Base-by-base conservation (phyloP, 2,888 invertebrate species). In the Heterodera filipjevi region DNA sequence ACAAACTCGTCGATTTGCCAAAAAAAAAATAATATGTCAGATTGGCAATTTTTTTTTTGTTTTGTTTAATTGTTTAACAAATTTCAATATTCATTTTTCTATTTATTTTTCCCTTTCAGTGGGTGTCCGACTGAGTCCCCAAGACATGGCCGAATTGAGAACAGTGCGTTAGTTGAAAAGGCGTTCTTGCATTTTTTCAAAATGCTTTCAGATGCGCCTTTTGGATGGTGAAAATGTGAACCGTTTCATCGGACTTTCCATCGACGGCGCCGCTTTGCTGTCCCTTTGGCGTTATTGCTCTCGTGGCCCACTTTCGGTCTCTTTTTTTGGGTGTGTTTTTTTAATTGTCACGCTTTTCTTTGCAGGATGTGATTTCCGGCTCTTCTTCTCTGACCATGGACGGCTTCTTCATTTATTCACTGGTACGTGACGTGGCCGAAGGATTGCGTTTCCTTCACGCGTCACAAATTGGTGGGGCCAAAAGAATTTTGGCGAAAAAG, bases 391-490 rank as follows among this genome's bases (percentile, higher is more conserved):
- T 81, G 19, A 82, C 70, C 14, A 84, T 86, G 82, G 87, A 87
- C 77, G 80, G 82, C 12, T 88, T 88, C 79, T 87, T 87, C 80
- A 84, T 86, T 68, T 87, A 82, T 76, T 86, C 86, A 0, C 76
- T 87, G 39, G 83, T 88, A 0, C 76, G 82, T 30, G 87, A 87
- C 75, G 81, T 87, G 27, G 77, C 83, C 22, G 84, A 86, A 72
- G 78, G 78, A 33, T 49, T 78, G 32, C 70, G 75, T 14, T 78
- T 76, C 64, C 14, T 78, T n/a, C 78, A 78, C 70, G 16, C 39
- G 19, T 76, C 75, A 6, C 16, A 33, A 5, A 78, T 78, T 14
- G 78, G 59, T 59, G 8, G 22, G 22, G n/a, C n/a, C 2, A 53
- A 53, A 10, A 27, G 27, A 59, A 10, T 22, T 27, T 2, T 46